phyloP scores from a whole-genome alignment of 2,888 invertebrate genomes.

The Dexiosoma caninum region DNA sequence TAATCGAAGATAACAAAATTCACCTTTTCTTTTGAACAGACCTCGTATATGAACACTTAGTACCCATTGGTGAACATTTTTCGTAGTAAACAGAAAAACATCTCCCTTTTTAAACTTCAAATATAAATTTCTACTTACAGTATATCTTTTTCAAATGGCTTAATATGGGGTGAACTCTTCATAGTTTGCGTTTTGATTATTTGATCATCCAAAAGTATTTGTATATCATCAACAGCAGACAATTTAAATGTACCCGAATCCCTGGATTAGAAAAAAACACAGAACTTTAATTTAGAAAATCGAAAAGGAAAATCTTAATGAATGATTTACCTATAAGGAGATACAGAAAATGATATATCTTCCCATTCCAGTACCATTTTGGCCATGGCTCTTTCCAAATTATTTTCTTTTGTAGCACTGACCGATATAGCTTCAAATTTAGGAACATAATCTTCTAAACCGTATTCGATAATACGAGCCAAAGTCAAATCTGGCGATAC shows the following conservation, averaged over 20 bases:
- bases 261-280: slow-evolving; percentile 72
- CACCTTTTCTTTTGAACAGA: too few species aligned
- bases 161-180: slow-evolving; percentile 97
- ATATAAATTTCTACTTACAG: slow-evolving; percentile 79
- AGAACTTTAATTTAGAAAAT: slow-evolving; percentile 4
- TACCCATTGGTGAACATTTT: too few species aligned
- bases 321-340: slow-evolving; percentile 80
- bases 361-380: slow-evolving; percentile 97
- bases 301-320: background rate
- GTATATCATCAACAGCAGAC: slow-evolving; percentile 95
- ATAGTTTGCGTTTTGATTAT: slow-evolving; percentile 98
- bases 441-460: slow-evolving; percentile 90
- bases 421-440: slow-evolving; percentile 95
- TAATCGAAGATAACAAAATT: too few species aligned
- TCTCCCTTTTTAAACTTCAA: background rate
- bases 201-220: slow-evolving; percentile 94
- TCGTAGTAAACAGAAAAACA: too few species aligned
- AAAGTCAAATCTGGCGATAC: slow-evolving; percentile 90
- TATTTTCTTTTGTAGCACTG: slow-evolving; percentile 96
- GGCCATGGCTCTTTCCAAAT: slow-evolving; percentile 90
- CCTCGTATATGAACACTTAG: too few species aligned
- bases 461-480: slow-evolving; percentile 92
- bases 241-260: slow-evolving; percentile 94
- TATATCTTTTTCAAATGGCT: slow-evolving; percentile 92
- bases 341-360: slow-evolving; percentile 85